phyloP scores from a whole-genome alignment of 2,113 vertebrate species.

The Cephalopterus ornatus region DNA sequence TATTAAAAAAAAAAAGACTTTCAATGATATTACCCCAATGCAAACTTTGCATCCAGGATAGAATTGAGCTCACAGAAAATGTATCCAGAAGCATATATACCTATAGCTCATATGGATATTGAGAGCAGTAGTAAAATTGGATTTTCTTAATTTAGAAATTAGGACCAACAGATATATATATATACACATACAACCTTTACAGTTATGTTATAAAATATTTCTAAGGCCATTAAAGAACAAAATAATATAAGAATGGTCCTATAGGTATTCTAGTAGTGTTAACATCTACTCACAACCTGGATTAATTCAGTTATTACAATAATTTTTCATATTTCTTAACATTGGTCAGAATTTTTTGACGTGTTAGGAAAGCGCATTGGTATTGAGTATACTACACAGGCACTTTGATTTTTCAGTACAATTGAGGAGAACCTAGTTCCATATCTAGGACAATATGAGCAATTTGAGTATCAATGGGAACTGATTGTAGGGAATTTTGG shows the following conservation, averaged over 20 bases:
- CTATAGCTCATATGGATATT: not conserved
- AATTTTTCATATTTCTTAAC: not conserved
- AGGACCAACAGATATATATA: not conserved
- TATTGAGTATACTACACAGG: not conserved
- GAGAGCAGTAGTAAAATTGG: not conserved
- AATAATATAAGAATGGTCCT: not conserved
- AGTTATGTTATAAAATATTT: not conserved
- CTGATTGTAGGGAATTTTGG: not conserved
- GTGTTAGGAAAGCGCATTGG: not conserved
- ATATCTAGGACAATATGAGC: not conserved
- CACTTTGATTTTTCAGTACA: not conserved
- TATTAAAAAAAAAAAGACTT: not conserved
- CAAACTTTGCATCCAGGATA: not conserved
- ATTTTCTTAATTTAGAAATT: not conserved
- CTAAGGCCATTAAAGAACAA: not conserved
- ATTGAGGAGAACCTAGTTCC: not conserved
- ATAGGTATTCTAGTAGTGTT: not conserved
- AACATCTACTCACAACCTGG: not conserved
- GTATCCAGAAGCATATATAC: not conserved
- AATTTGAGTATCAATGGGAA: not conserved
- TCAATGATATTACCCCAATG: not conserved
- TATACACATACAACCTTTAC: rapidly evolving
- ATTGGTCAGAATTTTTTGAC: not conserved
- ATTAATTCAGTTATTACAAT: not conserved
- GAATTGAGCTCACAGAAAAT: not conserved